Conservation (phyloP, 2,888 invertebrate genomes). For the Zaprionus bogoriensis region DNA sequence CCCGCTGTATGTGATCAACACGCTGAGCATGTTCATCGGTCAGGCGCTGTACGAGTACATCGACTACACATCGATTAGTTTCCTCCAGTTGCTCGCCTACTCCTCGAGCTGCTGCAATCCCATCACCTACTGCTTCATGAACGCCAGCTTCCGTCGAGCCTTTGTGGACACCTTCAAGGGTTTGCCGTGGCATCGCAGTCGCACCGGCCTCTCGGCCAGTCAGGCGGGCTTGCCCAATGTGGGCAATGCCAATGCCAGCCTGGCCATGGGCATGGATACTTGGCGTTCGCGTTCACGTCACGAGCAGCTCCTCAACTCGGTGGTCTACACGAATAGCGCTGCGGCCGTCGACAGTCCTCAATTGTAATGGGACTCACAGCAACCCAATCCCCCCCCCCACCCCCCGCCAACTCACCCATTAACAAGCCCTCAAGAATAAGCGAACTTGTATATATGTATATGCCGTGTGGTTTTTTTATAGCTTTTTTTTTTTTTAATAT, state of each 20-base stretch:
- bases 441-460: slow-evolving; percentile 14
- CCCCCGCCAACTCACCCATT: background rate
- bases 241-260: slow-evolving; percentile 30
- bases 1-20: slow-evolving; percentile 91
- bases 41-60: slow-evolving; percentile 87
- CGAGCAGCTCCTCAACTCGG: slow-evolving; percentile 50
- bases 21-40: slow-evolving; percentile 88
- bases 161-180: slow-evolving; percentile 67
- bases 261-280: slow-evolving; percentile 39
- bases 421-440: background rate
- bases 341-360: slow-evolving; percentile 53
- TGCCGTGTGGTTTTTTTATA: slow-evolving; percentile 26
- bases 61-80: slow-evolving; percentile 88
- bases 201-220: slow-evolving; percentile 39
- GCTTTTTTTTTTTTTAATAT: slow-evolving; percentile 28
- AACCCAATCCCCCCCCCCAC: background rate
- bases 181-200: slow-evolving; percentile 50
- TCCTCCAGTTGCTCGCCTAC: slow-evolving; percentile 90
- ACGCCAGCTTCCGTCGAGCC: slow-evolving; percentile 91
- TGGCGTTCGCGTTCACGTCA: slow-evolving; percentile 58
- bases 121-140: slow-evolving; percentile 97
- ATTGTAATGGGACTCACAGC: slow-evolving; percentile 23
- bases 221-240: slow-evolving; percentile 35
- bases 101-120: slow-evolving; percentile 94
- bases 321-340: slow-evolving; percentile 52